Conservation (phyloP, 37 sponge, comb jelly and placozoan species). For the Beroe forskalii region DNA sequence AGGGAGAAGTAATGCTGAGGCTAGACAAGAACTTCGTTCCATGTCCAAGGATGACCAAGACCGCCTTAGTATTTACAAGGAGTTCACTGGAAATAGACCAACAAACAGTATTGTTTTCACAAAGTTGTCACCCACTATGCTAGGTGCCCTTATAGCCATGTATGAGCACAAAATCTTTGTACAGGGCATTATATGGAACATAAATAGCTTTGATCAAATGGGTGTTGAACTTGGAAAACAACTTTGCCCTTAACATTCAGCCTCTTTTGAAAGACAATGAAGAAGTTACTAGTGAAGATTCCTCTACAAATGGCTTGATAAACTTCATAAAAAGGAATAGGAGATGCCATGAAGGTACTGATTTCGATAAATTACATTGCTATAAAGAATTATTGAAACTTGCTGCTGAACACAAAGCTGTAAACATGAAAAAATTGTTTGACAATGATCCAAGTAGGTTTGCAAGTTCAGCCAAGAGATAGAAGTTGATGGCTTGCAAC, state of each 20-base stretch:
- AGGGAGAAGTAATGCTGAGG: conserved; percentile 90
- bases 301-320: conserved; percentile 96
- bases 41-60: conserved; percentile 43
- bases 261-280: conserved; percentile 78
- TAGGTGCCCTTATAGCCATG: conserved; percentile 89
- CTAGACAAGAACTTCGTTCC: conserved; percentile 73
- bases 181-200: conserved; percentile 98
- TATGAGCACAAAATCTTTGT: conserved; percentile 99
- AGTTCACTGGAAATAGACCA: conserved; percentile 95
- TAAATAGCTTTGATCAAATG: conserved; percentile 98
- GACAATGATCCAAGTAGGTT: conserved; percentile 81
- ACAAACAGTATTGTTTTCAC: conserved; percentile 92
- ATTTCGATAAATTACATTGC: conserved; percentile 28
- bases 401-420: conserved; percentile 9
- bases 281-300: conserved; percentile 77
- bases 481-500: conserved; percentile 49
- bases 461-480: conserved; percentile 75
- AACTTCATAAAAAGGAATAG: conserved; percentile 88
- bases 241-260: conserved; percentile 95
- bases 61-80: conserved; percentile 67
- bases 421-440: conserved; percentile 83
- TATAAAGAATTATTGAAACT: conserved; percentile 17
- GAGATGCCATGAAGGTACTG: background rate
- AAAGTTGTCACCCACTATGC: conserved; percentile 86
- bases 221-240: conserved; percentile 99